A percentile compares a stretch with the other conserved stretches of the same genome.
Conservation (phyloP, 2,797 vertebrate species). For the Corythornis leucogaster region DNA sequence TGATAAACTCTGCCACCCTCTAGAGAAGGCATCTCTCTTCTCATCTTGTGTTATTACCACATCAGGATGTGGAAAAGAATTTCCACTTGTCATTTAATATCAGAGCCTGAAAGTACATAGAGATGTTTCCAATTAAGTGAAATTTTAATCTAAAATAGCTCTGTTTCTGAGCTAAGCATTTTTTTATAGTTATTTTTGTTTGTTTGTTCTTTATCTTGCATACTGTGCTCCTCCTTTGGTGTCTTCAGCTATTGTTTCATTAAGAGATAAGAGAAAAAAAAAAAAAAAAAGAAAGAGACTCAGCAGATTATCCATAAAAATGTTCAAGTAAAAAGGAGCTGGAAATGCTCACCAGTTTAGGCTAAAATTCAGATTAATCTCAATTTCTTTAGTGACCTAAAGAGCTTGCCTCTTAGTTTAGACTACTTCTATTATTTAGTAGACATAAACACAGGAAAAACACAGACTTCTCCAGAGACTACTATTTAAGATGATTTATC, state of each 20-base stretch:
- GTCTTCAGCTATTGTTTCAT: not conserved
- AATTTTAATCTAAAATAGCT: not conserved
- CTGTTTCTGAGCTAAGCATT: not conserved
- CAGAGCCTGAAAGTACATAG: not conserved
- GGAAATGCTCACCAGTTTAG: not conserved
- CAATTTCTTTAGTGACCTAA: not conserved
- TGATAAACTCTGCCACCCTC: not conserved
- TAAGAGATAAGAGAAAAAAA: not conserved
- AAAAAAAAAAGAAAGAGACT: not conserved
- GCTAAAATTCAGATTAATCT: not conserved
- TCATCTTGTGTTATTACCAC: not conserved
- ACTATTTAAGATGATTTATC: not conserved
- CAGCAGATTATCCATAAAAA: not conserved
- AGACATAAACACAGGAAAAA: not conserved
- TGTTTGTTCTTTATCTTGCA: not conserved
- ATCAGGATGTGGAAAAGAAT: not conserved
- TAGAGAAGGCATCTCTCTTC: not conserved
- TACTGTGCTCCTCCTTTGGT: not conserved
- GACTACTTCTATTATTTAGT: not conserved
- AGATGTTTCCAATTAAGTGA: not conserved
- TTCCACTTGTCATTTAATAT: not conserved
- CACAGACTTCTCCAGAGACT: not conserved
- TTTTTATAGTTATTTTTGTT: not conserved
- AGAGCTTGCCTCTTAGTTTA: not conserved
- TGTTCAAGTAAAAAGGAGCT: not conserved